Evolutionary conservation across 2,113 vertebrate species (phyloP).

Genomic region (Charina bottae): DNA sequence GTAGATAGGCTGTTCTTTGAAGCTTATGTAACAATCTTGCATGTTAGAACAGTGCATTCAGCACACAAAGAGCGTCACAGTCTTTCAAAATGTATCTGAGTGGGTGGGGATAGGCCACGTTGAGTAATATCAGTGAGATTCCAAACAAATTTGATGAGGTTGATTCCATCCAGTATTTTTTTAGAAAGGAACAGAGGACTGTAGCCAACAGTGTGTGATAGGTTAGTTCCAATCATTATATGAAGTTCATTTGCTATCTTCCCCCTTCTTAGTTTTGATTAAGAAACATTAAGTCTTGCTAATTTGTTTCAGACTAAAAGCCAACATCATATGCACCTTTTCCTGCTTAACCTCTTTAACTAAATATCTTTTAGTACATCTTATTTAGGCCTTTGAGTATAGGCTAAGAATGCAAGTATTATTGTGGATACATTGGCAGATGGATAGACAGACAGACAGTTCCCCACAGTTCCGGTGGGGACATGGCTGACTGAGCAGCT

Average conservation of each 20-base stretch:
- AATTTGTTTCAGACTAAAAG: not conserved
- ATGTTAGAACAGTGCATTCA: conserved; percentile 66
- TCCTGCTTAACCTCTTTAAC: not conserved
- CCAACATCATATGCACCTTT: not conserved
- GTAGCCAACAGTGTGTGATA: not conserved
- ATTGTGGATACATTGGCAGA: not conserved
- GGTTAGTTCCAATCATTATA: not conserved
- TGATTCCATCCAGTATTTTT: not conserved
- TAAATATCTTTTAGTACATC: not conserved
- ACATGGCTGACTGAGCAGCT: no score
- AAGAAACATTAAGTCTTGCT: not conserved
- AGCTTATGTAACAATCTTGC: conserved; percentile 60
- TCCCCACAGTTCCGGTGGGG: no score
- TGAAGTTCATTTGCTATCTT: not conserved
- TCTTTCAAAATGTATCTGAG: conserved; percentile 65
- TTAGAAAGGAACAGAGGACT: not conserved
- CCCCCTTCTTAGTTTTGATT: not conserved
- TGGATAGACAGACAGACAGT: not conserved
- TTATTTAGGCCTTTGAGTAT: not conserved
- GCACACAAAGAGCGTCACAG: conserved; percentile 58
- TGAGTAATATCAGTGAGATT: conserved; percentile 15
- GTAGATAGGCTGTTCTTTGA: conserved; percentile 56
- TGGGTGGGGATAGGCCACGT: conserved; percentile 59
- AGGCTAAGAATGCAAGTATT: not conserved
- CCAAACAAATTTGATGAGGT: conserved; percentile 32